Conservation (phyloP, 1,140 invertebrate species). For the Notospermus geniculatus region DNA sequence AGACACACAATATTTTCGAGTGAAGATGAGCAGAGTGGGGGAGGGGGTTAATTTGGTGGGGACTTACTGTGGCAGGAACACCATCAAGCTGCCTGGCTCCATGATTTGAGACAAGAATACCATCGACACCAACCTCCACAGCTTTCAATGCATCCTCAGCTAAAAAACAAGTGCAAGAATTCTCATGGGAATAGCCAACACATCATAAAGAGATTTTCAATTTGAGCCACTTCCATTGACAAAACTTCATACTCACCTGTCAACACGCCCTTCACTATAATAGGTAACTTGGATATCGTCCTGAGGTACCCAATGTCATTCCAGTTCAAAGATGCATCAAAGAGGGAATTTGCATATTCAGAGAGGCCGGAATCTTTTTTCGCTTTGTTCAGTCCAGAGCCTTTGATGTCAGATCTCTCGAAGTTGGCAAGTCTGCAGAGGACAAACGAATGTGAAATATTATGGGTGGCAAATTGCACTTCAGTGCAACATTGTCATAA, state of each 20-base stretch:
- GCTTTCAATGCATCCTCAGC: constrained; percentile 80
- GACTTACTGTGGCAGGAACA: constrained; percentile 73
- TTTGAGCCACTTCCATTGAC: too few species aligned
- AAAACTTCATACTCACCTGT: constrained; percentile 76
- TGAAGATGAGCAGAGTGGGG: too few species aligned
- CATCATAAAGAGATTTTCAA: too few species aligned
- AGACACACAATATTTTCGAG: too few species aligned
- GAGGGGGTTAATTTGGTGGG: too few species aligned
- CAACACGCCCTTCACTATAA: constrained; percentile 87
- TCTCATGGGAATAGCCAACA: too few species aligned
- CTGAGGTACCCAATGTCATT: constrained; percentile 81
- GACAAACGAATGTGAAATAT: neutral
- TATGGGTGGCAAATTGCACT: neutral
- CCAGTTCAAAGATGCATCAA: constrained; percentile 30
- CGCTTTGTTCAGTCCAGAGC: constrained; percentile 30
- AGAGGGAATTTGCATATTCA: constrained; percentile 60
- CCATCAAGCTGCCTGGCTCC: constrained; percentile 85
- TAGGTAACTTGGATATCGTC: constrained; percentile 69
- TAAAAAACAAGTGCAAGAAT: constrained; percentile 63
- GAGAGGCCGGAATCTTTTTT: constrained; percentile 67
- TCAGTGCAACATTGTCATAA: too few species aligned
- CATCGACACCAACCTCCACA: constrained; percentile 70
- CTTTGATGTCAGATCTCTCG: constrained; percentile 18
- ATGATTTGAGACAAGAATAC: constrained; percentile 87
- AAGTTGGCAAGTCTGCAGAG: constrained; percentile 55